Percentiles rank a stretch among this genome's conserved stretches.
Conservation (phyloP, 2,113 vertebrate genomes). For the Leptosomus discolor region DNA sequence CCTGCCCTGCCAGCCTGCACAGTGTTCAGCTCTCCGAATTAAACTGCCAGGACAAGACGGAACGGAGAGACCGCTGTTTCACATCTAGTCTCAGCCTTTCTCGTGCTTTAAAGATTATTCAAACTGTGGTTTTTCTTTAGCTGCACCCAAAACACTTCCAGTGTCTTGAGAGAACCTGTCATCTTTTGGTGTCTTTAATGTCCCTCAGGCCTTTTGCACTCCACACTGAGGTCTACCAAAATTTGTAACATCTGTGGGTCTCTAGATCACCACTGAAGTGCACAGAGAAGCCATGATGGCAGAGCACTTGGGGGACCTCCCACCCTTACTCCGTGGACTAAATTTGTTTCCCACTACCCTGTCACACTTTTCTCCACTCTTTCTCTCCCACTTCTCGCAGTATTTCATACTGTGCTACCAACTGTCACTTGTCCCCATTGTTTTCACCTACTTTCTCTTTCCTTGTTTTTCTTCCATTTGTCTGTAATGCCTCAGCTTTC, state of each 20-base stretch:
- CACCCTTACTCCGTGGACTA: not conserved
- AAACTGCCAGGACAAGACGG: not conserved
- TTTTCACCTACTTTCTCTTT: not conserved
- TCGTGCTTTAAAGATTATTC: not conserved
- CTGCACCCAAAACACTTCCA: not conserved
- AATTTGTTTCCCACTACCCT: not conserved
- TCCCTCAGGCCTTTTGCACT: not conserved
- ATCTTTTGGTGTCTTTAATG: not conserved
- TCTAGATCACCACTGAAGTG: not conserved
- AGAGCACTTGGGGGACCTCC: not conserved
- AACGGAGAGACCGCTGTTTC: not conserved
- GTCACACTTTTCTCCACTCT: not conserved
- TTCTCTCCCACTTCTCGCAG: not conserved
- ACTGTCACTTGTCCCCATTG: not conserved
- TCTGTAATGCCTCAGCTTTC: not conserved
- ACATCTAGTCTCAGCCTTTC: not conserved
- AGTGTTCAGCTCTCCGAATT: not conserved
- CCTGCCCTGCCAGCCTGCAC: not conserved
- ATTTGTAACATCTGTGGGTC: not conserved
- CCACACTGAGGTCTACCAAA: not conserved
- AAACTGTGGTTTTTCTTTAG: not conserved
- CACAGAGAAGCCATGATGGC: rapidly evolving
- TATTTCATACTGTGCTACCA: not conserved
- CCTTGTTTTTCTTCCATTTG: not conserved
- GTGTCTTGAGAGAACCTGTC: not conserved